Percentiles rank a stretch among this genome's conserved stretches.
These are phyloP conservation scores for Dendrocincla tyrannina DNA, from an alignment of 2,797 vertebrate genomes.

Conservation along the genomic window DNA sequence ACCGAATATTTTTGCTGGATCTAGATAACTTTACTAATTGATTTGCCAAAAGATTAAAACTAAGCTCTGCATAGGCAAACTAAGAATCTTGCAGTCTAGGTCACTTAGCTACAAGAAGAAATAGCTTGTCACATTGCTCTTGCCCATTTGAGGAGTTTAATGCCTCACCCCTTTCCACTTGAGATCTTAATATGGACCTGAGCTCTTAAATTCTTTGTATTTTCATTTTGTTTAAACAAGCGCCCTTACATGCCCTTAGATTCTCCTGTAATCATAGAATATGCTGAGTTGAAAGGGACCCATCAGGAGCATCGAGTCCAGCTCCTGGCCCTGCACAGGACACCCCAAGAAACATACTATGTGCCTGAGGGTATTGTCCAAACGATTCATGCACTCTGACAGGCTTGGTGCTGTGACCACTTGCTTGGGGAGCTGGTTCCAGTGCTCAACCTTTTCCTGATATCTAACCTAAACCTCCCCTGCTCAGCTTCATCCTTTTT, in stretches of 20 bases:
- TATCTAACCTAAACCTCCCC: not conserved
- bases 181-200: rapidly evolving
- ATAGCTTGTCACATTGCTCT: not conserved
- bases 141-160: not conserved
- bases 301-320: not conserved
- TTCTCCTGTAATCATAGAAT: not conserved
- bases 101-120: not conserved
- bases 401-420: not conserved
- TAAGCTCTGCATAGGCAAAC: not conserved
- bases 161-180: not conserved
- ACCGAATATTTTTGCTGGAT: not conserved
- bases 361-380: not conserved
- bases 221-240: not conserved
- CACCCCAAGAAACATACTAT: no score
- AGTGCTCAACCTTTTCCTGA: not conserved
- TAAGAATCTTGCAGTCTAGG: not conserved
- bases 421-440: not conserved
- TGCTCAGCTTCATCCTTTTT: not conserved
- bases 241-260: not conserved
- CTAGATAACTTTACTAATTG: not conserved
- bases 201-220: not conserved
- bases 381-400: no score
- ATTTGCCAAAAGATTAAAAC: not conserved
- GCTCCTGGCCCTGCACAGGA: not conserved
- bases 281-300: not conserved